Percentiles rank a stretch among this genome's conserved stretches.
These are phyloP conservation scores for Pogonocichla stellata DNA, from an alignment of 2,113 vertebrate species.

Conservation along the genomic window DNA sequence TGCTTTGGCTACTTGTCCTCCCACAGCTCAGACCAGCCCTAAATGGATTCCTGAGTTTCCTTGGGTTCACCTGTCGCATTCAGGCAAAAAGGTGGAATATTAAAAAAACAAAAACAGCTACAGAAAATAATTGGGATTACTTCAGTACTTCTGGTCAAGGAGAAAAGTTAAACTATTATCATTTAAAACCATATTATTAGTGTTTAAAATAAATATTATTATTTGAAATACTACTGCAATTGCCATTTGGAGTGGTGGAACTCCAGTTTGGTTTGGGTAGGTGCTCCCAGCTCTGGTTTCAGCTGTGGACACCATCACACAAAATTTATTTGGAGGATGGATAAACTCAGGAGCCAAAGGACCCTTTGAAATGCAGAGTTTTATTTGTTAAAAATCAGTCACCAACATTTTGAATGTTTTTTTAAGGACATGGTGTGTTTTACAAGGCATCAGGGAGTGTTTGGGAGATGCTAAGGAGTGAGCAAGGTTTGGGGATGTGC, in stretches of 20 bases:
- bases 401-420: not conserved
- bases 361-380: not conserved
- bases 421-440: accelerated
- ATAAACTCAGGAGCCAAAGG: not conserved
- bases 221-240: not conserved
- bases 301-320: not conserved
- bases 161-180: not conserved
- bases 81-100: not conserved
- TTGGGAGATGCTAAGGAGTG: not conserved
- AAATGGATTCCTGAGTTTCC: not conserved
- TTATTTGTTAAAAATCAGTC: not conserved
- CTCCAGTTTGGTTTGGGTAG: not conserved
- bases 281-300: not conserved
- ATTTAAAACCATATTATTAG: not conserved
- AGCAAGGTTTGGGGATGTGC: not conserved
- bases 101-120: too few relatives aligned
- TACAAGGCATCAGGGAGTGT: not conserved
- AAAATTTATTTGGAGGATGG: not conserved
- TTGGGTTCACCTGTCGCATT: not conserved
- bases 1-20: not conserved
- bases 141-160: not conserved
- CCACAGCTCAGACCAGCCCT: not conserved
- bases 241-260: not conserved
- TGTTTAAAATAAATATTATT: not conserved
- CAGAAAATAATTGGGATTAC: not conserved